These are phyloP conservation scores for Ptychobarbus kaznakovi DNA, from an alignment of 2,797 vertebrate species.

Conservation along the genomic window DNA sequence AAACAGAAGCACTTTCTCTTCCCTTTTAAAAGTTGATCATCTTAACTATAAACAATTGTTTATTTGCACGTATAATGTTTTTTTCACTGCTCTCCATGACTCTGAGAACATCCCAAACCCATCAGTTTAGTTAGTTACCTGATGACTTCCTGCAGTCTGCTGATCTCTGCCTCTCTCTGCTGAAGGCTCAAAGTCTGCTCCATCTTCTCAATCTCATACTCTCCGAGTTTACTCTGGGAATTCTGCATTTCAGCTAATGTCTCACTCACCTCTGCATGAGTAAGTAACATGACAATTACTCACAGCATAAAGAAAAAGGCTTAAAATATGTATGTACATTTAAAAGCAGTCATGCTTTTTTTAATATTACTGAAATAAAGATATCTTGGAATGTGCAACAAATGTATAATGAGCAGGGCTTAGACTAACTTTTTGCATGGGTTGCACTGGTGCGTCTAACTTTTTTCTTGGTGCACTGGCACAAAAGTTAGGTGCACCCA, in stretches of 20 bases:
- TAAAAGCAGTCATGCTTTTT: neutral
- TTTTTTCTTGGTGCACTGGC: too few relatives aligned
- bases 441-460: too few relatives aligned
- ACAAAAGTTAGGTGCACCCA: too few relatives aligned
- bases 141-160: constrained; percentile 77
- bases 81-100: neutral
- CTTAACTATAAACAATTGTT: neutral
- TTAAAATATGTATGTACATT: neutral
- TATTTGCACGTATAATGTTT: neutral
- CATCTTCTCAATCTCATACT: constrained; percentile 80
- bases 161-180: constrained; percentile 83
- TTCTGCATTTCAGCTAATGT: constrained; percentile 77
- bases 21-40: neutral
- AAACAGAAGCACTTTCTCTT: neutral
- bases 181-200: constrained; percentile 79
- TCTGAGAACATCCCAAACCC: neutral
- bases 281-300: constrained; percentile 24
- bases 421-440: too few relatives aligned
- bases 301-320: neutral
- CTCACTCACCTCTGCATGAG: constrained; percentile 74
- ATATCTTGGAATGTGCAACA: neutral
- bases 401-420: constrained; percentile 12
- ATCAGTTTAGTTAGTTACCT: constrained; percentile 68
- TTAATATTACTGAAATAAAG: neutral
- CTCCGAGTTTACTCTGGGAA: constrained; percentile 78